phyloP scores from a whole-genome alignment of 2,888 invertebrate genomes.

The Capitulum mitella region DNA sequence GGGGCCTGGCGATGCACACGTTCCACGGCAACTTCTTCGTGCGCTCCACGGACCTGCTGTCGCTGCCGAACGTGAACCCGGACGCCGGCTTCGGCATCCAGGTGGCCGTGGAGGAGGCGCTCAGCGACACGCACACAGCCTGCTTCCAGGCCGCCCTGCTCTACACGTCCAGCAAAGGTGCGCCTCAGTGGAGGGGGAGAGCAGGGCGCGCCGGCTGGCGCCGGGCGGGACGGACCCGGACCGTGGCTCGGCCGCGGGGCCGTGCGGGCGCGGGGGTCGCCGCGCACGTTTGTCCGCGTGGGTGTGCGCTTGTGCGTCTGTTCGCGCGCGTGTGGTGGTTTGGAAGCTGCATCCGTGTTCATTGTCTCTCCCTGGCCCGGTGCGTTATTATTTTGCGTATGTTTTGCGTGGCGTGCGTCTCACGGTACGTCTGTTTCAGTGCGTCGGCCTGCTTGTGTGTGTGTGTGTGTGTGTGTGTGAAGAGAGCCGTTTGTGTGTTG shows the following conservation, averaged over 20 bases:
- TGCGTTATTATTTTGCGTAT: too few species aligned
- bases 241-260: too few species aligned
- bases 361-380: too few species aligned
- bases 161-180: constrained; percentile 87
- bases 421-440: neutral
- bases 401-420: too few species aligned
- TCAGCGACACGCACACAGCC: constrained; percentile 75
- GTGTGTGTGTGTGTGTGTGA: constrained; percentile 21
- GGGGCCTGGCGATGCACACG: constrained; percentile 88
- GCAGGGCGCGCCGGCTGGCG: neutral
- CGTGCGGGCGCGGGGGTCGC: too few species aligned
- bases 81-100: constrained; percentile 98
- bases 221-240: too few species aligned
- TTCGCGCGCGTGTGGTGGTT: too few species aligned
- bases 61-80: constrained; percentile 93
- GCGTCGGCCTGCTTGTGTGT: neutral
- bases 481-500: neutral
- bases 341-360: too few species aligned
- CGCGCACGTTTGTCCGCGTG: too few species aligned
- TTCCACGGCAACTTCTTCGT: constrained; percentile 99
- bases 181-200: constrained; percentile 28
- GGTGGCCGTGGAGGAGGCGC: constrained; percentile 84
- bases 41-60: constrained; percentile 89
- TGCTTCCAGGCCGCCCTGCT: constrained; percentile 97
- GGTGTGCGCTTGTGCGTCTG: too few species aligned